Evolutionary conservation across 1,140 invertebrate species (phyloP).

Genomic region (Himalopsyche phryganea): DNA sequence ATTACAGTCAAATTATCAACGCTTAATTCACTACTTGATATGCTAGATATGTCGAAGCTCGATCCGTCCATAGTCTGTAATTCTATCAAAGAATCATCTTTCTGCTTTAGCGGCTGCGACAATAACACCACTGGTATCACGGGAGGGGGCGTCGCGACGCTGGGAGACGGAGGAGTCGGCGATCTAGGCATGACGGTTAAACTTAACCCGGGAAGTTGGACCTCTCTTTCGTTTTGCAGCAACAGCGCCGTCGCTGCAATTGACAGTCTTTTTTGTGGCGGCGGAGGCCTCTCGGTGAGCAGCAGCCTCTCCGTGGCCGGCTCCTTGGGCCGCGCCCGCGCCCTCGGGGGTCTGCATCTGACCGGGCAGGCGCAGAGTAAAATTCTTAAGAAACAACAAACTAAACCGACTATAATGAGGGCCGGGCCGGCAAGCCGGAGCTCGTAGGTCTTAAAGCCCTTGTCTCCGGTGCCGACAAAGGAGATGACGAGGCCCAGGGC

Average conservation of each 20-base stretch:
- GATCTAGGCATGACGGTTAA: conserved; percentile 23
- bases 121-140: conserved; percentile 20
- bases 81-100: conserved; percentile 43
- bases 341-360: conserved; percentile 31
- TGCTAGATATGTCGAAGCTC: conserved; percentile 42
- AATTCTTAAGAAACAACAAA: conserved; percentile 58
- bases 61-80: conserved; percentile 42
- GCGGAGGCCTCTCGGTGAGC: conserved; percentile 44
- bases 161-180: conserved; percentile 38
- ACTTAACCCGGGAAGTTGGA: conserved; percentile 3
- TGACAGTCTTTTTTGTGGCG: conserved; percentile 27
- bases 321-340: conserved; percentile 21
- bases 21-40: conserved; percentile 41
- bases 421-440: conserved; percentile 79
- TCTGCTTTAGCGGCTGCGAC: conserved; percentile 18
- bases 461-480: conserved; percentile 85
- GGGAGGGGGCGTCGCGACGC: conserved; percentile 18
- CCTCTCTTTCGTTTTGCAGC: conserved; percentile 29
- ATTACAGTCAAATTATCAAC: conserved; percentile 32
- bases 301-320: conserved; percentile 37
- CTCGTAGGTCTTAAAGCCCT: conserved; percentile 83
- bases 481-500: conserved; percentile 80
- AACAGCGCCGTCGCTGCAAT: conserved; percentile 24
- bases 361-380: conserved; percentile 55
- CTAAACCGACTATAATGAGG: conserved; percentile 58